Conservation (phyloP, 2,113 vertebrate genomes). For the Leucoraja erinaceus region DNA sequence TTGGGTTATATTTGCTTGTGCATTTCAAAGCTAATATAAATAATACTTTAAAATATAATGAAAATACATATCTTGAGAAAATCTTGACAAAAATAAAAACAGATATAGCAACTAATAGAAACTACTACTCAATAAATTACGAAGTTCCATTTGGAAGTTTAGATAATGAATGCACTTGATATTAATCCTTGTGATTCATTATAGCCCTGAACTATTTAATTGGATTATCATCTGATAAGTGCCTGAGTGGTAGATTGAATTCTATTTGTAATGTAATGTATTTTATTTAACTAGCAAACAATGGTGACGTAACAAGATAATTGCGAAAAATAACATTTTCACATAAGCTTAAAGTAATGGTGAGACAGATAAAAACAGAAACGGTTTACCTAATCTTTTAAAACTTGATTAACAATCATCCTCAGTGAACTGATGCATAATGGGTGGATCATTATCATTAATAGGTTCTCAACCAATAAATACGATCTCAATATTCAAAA, state of each 20-base stretch:
- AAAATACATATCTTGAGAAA: neutral
- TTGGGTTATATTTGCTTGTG: neutral
- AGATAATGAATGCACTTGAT: neutral
- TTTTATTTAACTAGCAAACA: neutral
- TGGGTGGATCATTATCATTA: constrained; percentile 5
- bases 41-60: neutral
- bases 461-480: neutral
- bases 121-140: neutral
- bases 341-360: neutral
- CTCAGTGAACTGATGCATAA: neutral
- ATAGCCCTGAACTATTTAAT: neutral
- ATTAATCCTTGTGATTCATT: neutral
- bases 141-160: neutral
- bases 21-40: neutral
- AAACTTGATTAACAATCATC: neutral
- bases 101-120: neutral
- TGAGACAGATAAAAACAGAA: neutral
- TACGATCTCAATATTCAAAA: constrained; percentile 14
- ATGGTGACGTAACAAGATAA: neutral
- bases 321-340: neutral
- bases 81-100: neutral
- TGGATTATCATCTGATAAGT: neutral
- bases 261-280: neutral
- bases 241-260: neutral
- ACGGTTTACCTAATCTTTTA: neutral